Conservation (phyloP, 2,113 vertebrate genomes). For the Lampris megalopsis region DNA sequence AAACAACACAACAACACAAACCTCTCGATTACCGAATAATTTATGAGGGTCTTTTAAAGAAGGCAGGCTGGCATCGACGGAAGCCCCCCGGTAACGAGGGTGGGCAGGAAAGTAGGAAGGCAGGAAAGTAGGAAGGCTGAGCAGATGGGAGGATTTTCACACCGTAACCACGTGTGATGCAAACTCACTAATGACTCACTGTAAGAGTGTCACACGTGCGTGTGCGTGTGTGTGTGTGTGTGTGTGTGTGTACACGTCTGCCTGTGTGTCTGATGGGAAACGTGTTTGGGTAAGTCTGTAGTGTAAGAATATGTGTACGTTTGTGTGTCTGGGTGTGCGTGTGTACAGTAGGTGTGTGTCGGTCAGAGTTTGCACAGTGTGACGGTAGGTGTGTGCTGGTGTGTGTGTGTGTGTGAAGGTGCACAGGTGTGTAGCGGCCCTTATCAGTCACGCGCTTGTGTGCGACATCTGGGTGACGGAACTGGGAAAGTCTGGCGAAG, state of each 20-base stretch:
- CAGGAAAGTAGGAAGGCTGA: slow-evolving; percentile 16
- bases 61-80: slow-evolving; percentile 48
- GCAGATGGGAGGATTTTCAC: slow-evolving; percentile 65
- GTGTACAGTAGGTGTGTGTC: neutral
- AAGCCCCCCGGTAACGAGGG: slow-evolving; percentile 57
- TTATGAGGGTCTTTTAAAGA: slow-evolving; percentile 46
- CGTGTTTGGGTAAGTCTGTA: neutral
- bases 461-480: slow-evolving; percentile 61
- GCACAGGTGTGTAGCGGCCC: neutral
- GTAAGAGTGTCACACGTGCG: slow-evolving; percentile 44
- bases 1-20: slow-evolving; percentile 43
- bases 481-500: slow-evolving; percentile 20
- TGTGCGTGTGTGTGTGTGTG: slow-evolving; percentile 1
- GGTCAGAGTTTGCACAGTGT: neutral
- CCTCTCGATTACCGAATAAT: slow-evolving; percentile 71
- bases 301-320: neutral
- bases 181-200: slow-evolving; percentile 64
- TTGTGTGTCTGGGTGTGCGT: neutral
- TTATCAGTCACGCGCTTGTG: slow-evolving; percentile 31
- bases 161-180: slow-evolving; percentile 56
- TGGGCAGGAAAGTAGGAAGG: slow-evolving; percentile 30
- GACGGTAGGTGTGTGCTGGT: slow-evolving; percentile 8
- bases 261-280: neutral
- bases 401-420: slow-evolving; percentile 4
- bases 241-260: slow-evolving; percentile 27